Conservation (phyloP, 2,797 vertebrate genomes). For the Taeniopygia guttata region DNA sequence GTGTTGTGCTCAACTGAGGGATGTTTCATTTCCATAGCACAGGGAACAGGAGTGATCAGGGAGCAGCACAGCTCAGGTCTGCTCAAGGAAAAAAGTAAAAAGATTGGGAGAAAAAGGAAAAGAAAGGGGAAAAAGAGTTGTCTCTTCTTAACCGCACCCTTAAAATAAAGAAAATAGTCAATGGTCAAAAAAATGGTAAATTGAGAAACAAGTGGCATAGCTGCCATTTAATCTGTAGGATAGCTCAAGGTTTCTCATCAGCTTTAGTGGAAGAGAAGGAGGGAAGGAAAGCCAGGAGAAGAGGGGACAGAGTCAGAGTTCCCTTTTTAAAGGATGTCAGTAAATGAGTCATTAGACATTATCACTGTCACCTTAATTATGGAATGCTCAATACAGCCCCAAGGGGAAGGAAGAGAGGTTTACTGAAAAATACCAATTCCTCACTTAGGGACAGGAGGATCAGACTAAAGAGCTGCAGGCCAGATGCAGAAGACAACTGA, state of each 20-base stretch:
- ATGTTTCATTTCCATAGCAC: fast-evolving
- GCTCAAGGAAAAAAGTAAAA: neutral
- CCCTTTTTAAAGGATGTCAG: neutral
- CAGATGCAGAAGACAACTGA: neutral
- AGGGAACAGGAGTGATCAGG: fast-evolving
- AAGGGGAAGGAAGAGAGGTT: neutral
- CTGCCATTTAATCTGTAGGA: neutral
- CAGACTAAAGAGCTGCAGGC: neutral
- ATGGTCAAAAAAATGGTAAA: neutral
- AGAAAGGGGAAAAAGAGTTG: neutral
- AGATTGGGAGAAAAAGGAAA: neutral
- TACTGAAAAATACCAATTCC: neutral
- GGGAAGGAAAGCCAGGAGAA: neutral
- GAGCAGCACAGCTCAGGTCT: neutral
- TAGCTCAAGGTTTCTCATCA: neutral
- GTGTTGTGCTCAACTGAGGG: neutral
- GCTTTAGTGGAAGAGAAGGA: neutral
- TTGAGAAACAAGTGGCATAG: neutral
- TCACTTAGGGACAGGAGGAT: neutral
- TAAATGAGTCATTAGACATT: neutral
- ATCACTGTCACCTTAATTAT: neutral
- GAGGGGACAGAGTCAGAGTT: neutral
- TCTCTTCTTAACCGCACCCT: neutral
- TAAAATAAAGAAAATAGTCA: neutral
- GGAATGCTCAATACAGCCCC: neutral